Evolutionary conservation across 2,797 vertebrate genomes (phyloP), one percentile per base, ranked within the genome.

Genomic region (Onychomys torridus): DNA sequence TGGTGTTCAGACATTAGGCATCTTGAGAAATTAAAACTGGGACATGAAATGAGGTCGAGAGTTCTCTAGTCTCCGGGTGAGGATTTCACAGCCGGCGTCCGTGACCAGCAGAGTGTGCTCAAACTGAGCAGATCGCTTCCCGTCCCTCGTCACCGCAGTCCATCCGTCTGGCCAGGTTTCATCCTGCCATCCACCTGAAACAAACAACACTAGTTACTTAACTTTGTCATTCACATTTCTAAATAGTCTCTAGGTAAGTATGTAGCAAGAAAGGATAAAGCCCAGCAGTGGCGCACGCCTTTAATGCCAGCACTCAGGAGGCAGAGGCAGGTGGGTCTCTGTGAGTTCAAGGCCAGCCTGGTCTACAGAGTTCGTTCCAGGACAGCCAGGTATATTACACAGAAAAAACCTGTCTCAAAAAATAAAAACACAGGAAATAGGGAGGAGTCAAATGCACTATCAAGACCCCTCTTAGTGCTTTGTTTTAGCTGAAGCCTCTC

Each of bases 121-220:
- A 43, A 99, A 99, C 98, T 99, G 99, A 27, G 99, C 99, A 0
- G 99, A 99, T n/a, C 99, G 99, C 97, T 99, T 99, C 37, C 99
- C 99, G 0, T 99, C 99, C 97, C 99, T 98, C 1, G 99, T 99
- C 92, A 99, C 99, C 0, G 99, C 99, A 0, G 99, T 99, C 99
- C 99, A 99, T 32, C 99, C 99, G 27, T 99, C 99, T 0, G 99
- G 99, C 99, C 99, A 99, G 1, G 99, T 99, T 98, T 99, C 99
- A 21, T 99, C 99, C 96, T 99, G 99, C 99, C 99, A 99, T 40
- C 99, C 99, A 88, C 99, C 99, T 99, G 96, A 40, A 91, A 97
- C 86, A 46, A 93, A 92, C 69, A 78, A 89, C 61, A 52, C 95
- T 5, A 83, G 21, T 13, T 37, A 57, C 59, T 96, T 40, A 92